These are phyloP conservation scores for Rhea americana DNA, from an alignment of 2,113 vertebrate genomes.

Conservation along the genomic window DNA sequence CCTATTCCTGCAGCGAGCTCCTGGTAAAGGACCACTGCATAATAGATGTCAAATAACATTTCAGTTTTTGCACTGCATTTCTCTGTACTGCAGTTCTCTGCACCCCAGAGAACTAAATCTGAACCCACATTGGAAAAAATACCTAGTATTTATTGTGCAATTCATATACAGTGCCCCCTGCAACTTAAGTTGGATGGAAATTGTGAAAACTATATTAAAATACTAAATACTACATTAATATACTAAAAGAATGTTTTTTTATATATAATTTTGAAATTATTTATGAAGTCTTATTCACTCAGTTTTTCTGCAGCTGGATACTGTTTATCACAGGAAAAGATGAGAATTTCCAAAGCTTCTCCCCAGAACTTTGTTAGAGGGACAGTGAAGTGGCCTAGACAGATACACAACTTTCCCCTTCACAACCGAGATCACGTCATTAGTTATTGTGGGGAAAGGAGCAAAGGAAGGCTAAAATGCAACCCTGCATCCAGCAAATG, in stretches of 20 bases:
- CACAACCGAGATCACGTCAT: not conserved
- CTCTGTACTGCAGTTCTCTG: no score
- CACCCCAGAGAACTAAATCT: not conserved
- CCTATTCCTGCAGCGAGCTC: conserved; percentile 30
- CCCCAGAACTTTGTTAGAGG: not conserved
- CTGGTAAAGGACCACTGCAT: conserved; percentile 18
- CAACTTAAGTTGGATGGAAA: not conserved
- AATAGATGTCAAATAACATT: not conserved
- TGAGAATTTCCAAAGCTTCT: not conserved
- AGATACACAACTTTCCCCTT: not conserved
- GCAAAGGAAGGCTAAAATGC: not conserved
- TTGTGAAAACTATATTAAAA: not conserved
- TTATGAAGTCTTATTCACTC: not conserved
- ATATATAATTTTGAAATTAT: not conserved
- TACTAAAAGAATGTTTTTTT: not conserved
- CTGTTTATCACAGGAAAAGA: not conserved
- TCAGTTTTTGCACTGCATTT: conserved; percentile 9
- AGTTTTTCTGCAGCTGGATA: not conserved
- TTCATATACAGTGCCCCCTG: not conserved
- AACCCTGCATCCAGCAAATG: not conserved
- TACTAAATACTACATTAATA: no score
- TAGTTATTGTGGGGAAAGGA: not conserved
- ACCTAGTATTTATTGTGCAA: not conserved
- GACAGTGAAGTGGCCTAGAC: not conserved
- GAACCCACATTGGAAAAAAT: not conserved